Evolutionary conservation across 2,888 invertebrate species (phyloP), one percentile per base, ranked within the genome.

Genomic region (Ethmia dodecea): DNA sequence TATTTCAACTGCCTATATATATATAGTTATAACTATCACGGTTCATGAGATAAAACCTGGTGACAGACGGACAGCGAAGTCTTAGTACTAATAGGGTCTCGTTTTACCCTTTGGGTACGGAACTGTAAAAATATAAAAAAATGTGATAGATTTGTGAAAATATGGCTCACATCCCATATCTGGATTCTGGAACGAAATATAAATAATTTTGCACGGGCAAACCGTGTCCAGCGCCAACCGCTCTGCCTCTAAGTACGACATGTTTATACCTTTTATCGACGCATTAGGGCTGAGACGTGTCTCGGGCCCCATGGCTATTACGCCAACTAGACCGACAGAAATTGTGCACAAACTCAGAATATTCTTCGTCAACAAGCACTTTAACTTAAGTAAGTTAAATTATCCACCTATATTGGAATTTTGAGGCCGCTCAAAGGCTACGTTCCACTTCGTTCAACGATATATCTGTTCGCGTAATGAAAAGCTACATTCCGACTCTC

Each of bases 291-390:
- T 39, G 37, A 40, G 42, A 42, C 55, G 49, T 50, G 47, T 47
- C 45, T 42, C 45, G 43, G 49, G 47, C 51, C 32, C 55, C 37
- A 24, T 40, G 40, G 43, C 46, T 50, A 60, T 66, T 63, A 62
- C 55, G 49, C 51, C 57, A 49, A 55, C 52, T 47, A 44, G 43
- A 51, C 45, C 38, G 49, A 50, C 45, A 42, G 51, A 53, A 53
- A 60, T 55, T 55, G 54, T 55, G 50, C 50, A 50, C 46, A 46
- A 47, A 46, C 50, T 61, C 49, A 49, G 48, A 50, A 43, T 38
- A 49, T 49, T 47, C 48, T 35, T 42, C 44, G 49, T 49, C 38
- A 41, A 44, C 47, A 40, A 57, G 43, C 45, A 51, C 38, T 30
- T 31, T 40, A 43, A 28, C 44, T 44, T 43, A 40, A 45, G 40